Evolutionary conservation across 2,888 invertebrate species (phyloP), one percentile per base, ranked within the genome.

Genomic region (Athrips mouffetella): DNA sequence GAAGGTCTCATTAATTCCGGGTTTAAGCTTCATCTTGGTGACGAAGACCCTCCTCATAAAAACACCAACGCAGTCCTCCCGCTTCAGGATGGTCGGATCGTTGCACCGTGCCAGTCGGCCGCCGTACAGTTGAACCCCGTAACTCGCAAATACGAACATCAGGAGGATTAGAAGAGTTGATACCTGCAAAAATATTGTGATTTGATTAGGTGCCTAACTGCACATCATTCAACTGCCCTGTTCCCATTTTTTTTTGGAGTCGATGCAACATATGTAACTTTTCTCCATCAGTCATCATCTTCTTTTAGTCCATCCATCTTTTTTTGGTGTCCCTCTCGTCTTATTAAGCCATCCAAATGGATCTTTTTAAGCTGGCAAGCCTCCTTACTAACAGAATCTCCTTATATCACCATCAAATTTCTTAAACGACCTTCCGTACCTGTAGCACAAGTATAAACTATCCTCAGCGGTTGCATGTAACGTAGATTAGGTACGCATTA

Each of bases 131-230:
- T 99, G 99, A 0, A 99, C 98, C 0, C 99, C 99, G 70, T 98
- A 99, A 72, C 97, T 98, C 41, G 99, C 99, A 81, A 99, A 99
- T 20, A 99, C 97, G 80, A 99, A 99, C 96, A 99, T 98, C 59
- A 99, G 89, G 25, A 99, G 92, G 59, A 99, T 98, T 57, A 99
- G 89, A 46, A 99, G 89, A 0, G 98, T 98, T 0, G 99, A 99
- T 89, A 97, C 96, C 95, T 95, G 80, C 20, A 7, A 5, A 20
- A n/a, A n/a, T n/a, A n/a, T n/a, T n/a, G n/a, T n/a, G n/a, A n/a
- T n/a, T n/a, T n/a, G n/a, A n/a, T n/a, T n/a, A n/a, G n/a, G n/a
- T n/a, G n/a, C n/a, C n/a, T n/a, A n/a, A n/a, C n/a, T n/a, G n/a
- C n/a, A n/a, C n/a, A n/a, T n/a, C n/a, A n/a, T n/a, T n/a, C n/a